Evolutionary conservation across 2,888 invertebrate genomes (phyloP).

Genomic region (Catotricha subobsoleta): DNA sequence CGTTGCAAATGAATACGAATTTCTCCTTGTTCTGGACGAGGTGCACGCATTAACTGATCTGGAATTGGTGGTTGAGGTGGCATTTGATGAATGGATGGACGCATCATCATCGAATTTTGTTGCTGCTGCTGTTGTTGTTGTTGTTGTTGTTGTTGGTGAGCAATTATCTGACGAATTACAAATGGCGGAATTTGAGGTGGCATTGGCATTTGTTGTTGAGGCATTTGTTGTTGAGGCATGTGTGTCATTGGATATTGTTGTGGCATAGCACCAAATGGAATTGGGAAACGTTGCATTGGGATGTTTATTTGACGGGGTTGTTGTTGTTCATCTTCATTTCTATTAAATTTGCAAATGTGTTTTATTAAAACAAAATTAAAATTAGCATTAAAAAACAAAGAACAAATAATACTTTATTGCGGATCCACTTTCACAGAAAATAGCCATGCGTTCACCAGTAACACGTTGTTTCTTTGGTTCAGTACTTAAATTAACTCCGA

Average conservation of each 20-base stretch:
- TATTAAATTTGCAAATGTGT: neutral
- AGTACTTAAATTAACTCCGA: conserved; percentile 48
- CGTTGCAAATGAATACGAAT: conserved; percentile 31
- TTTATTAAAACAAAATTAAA: neutral
- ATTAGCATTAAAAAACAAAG: neutral
- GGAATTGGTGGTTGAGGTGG: conserved; percentile 20
- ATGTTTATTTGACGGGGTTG: conserved; percentile 21
- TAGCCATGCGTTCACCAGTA: conserved; percentile 72
- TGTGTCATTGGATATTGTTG: conserved; percentile 36
- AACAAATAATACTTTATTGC: conserved; percentile 13
- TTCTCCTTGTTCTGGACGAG: conserved; percentile 29
- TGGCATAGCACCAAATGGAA: conserved; percentile 33
- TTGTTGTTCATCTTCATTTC: conserved; percentile 7
- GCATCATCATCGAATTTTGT: conserved; percentile 13
- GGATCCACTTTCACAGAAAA: conserved; percentile 67
- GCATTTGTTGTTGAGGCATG: conserved; percentile 32
- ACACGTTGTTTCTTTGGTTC: conserved; percentile 53
- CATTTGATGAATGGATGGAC: conserved; percentile 18
- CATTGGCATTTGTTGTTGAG: conserved; percentile 17
- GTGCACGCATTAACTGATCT: conserved; percentile 30
- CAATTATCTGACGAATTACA: conserved; percentile 6
- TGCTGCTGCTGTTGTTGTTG: conserved; percentile 8
- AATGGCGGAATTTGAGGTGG: conserved; percentile 16
- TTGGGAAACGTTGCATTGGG: conserved; percentile 30
- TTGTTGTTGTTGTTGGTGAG: conserved; percentile 14